Base-by-base conservation (phyloP, 1,140 invertebrate species). In the Condylostylus longicornis region DNA sequence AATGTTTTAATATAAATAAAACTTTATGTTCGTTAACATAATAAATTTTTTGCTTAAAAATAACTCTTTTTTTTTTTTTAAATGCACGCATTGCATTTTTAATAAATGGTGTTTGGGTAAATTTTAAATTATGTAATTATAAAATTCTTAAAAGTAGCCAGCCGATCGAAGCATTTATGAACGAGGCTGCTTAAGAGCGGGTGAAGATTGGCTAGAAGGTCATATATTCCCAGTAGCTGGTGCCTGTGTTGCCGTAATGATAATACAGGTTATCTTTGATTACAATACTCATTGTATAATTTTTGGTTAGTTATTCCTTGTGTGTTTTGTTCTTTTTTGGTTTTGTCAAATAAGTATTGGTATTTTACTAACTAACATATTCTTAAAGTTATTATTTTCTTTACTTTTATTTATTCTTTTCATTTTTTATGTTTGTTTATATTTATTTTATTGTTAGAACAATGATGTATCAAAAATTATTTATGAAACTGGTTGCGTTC, bases 141-240 rank as follows among this genome's bases (percentile, higher is more conserved):
- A 19, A 19, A 19, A 29, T 37, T 37, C 9, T 12, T 5, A 14
- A 45, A 52, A 61, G 65, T 70, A 83, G 72, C 68, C 76, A 29
- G 78, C 75, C 47, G 83, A 88, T 61, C 74, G 81, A 42, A 78
- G 82, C 58, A 95, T 96, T 58, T 89, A 90, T 68, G 88, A 89
- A 58, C 77, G 83, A 30, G 93, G 93, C 37, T 97, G 93, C 63
- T 70, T 96, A 47, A 72, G 82, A 43, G 82, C 87, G 41, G 86
- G 82, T 36, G 87, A 94, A 64, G 85, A 89, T 58, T 96, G 89
- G 90, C 70, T 95, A 46, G 88, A 95, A 62, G 71, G 77, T 47
- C 89, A 95, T 66, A 70, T 93, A 41, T 72, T 89, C 35, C 78
- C 81, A 43, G 87, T 93, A 18, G 85, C 86, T 23, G 80, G 78